Percentiles rank a stretch among this genome's conserved stretches.
These are phyloP conservation scores for Muscicapa adusta DNA, from an alignment of 2,113 vertebrate genomes.

Conservation along the genomic window DNA sequence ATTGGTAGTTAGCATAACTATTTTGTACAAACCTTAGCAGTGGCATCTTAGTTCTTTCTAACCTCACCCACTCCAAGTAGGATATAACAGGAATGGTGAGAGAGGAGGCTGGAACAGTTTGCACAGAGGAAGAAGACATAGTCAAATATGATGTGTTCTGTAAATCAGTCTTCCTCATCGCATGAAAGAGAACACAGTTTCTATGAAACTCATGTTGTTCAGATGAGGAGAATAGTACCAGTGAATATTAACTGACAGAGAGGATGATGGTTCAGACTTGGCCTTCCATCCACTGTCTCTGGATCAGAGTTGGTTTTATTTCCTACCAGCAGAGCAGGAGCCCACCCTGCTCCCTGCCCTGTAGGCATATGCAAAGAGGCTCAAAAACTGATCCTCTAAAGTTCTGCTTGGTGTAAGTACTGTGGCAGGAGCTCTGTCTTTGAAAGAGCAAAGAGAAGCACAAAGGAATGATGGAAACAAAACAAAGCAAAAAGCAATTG, in stretches of 20 bases:
- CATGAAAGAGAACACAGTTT: not conserved
- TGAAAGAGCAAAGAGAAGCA: not conserved
- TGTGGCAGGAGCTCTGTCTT: not conserved
- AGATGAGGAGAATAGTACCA: not conserved
- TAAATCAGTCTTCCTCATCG: not conserved
- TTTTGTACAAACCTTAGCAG: not conserved
- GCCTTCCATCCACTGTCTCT: not conserved
- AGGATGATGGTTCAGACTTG: not conserved
- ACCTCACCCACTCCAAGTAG: not conserved
- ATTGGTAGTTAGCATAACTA: not conserved
- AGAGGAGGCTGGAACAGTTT: not conserved
- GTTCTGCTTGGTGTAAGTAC: not conserved
- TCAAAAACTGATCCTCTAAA: not conserved
- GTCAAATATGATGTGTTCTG: not conserved
- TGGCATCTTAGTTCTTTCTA: not conserved
- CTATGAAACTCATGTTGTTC: not conserved
- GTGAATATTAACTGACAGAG: not conserved
- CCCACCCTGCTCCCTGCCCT: accelerated
- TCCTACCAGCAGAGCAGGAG: not conserved
- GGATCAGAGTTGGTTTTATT: not conserved
- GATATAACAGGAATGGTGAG: not conserved
- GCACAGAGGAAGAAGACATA: not conserved
- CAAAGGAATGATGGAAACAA: not conserved
- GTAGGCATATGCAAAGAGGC: not conserved
- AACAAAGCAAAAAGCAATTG: not conserved